Evolutionary conservation across 2,797 vertebrate species (phyloP), one percentile per base, ranked within the genome.

Genomic region (Denticeps clupeoides): DNA sequence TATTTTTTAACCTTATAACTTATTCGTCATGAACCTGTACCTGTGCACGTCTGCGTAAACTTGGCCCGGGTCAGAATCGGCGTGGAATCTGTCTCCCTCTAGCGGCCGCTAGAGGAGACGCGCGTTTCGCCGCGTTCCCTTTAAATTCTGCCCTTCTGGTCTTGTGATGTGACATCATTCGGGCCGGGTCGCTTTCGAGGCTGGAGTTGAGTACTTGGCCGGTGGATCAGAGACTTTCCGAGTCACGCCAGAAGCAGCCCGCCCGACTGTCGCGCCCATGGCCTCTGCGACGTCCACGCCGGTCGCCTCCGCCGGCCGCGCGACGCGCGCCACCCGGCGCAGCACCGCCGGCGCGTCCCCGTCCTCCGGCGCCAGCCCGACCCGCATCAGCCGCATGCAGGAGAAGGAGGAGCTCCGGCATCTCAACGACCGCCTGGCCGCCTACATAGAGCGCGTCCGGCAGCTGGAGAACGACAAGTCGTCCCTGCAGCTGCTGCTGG

Each of bases 361-460:
- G n/a, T n/a, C 60, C 2, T 56, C 70, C 45, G 51, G 69, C 49
- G 51, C 47, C 5, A 78, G 80, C 50, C 80, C 82, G 1, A 53
- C 58, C 8, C 67, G 74, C 18, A 31, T 74, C 8, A 71, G 66
- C 52, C 83, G 81, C 41, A 35, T 81, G 56, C 82, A 82, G 69
- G 85, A 85, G 73, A 84, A 80, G 19, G 85, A 87, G 25, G 80
- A 84, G 40, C 76, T 88, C 28, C 75, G 56, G 5, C 72, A 77
- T 40, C 83, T 88, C 13, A 90, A 90, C 42, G 86, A 88, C 69
- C 83, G 82, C n/a, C 75, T 87, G 10, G 84, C 84, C 41, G 73
- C 74, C 28, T 87, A 84, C 69, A 87, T 87, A 42, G 81, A 85
- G 64, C 78, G 80, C 4, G 80, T 77, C 3, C 76, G 75, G 1